Base-by-base conservation (phyloP, 2,113 vertebrate genomes). In the Anser cygnoides region DNA sequence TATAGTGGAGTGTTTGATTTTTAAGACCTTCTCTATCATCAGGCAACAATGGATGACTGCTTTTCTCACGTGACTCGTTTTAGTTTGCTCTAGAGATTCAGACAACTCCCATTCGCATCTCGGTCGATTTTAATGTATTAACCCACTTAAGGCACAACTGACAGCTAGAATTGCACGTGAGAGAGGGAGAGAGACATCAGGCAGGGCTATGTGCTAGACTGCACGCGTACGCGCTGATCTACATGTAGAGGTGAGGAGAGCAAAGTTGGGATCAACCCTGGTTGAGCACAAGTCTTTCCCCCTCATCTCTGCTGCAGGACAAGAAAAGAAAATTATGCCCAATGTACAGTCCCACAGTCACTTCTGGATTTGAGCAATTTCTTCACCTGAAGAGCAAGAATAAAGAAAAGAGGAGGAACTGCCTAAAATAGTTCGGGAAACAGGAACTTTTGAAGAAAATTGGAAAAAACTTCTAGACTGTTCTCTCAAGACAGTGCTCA, bases 51-150 rank as follows among this genome's bases (percentile, higher is more conserved):
- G 87, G 95, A 97, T 92, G 96, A 93, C 89, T 94, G 82, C 83
- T 97, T 97, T 97, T 67, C 95, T 89, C 81, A 88, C 97, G 97
- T 97, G 95, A 96, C 95, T 96, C 90, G 96, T 97, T 97, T 97
- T 95, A 94, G 65, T 73, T 92, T 97, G 89, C 97, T 90, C 95
- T 29, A 78, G 95, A 97, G 98, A 91, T 61, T 84, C 57, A 35
- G 73, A 93, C 43, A 97, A 76, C 92, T 96, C 96, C 96, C 62
- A 49, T 85, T 93, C 92, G 91, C 91, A 97, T 97, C 97, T 92
- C 90, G 94, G 97, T 89, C 70, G 88, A 96, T 95, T 98, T 91
- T 96, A 96, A 95, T 73, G 76, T 91, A 95, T 94, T 96, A 89
- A 92, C 84, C 82, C 92, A 92, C 90, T 93, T 70, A 50, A 76